A percentile compares a stretch with the other conserved stretches of the same genome.
phyloP scores from a whole-genome alignment of 2,888 invertebrate species.

The Furcula furcula region DNA sequence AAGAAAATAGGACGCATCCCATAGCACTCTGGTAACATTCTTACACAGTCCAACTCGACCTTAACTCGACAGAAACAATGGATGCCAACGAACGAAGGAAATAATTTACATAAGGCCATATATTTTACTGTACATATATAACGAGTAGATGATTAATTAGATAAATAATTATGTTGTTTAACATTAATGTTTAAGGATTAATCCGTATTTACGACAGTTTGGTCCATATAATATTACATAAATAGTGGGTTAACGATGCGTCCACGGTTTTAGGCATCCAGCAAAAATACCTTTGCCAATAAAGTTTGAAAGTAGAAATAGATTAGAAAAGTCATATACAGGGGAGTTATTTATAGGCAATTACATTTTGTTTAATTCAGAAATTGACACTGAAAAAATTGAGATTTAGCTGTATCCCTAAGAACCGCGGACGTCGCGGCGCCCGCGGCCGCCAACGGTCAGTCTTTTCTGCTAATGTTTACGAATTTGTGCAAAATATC shows the following conservation, averaged over 20 bases:
- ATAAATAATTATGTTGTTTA: constrained; percentile 73
- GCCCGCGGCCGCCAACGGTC: constrained; percentile 77
- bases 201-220: constrained; percentile 79
- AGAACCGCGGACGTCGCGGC: constrained; percentile 58
- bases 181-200: constrained; percentile 75
- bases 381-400: constrained; percentile 2
- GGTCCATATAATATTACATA: constrained; percentile 80
- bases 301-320: neutral
- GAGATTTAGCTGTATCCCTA: constrained; percentile 56
- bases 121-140: constrained; percentile 79
- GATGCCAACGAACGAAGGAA: constrained; percentile 63
- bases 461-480: constrained; percentile 78
- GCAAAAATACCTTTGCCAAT: constrained; percentile 24
- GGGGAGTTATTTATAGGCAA: neutral
- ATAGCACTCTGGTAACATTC: constrained; percentile 44
- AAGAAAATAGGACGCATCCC: constrained; percentile 32
- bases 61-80: constrained; percentile 67
- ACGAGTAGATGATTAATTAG: constrained; percentile 77
- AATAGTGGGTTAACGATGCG: constrained; percentile 53
- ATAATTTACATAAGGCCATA: constrained; percentile 81
- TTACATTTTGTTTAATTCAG: neutral
- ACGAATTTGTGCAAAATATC: constrained; percentile 81
- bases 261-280: constrained; percentile 60
- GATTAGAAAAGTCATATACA: neutral
- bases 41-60: constrained; percentile 56